These are phyloP conservation scores for Ceyx cyanopectus DNA, from an alignment of 2,113 vertebrate species.

Conservation along the genomic window DNA sequence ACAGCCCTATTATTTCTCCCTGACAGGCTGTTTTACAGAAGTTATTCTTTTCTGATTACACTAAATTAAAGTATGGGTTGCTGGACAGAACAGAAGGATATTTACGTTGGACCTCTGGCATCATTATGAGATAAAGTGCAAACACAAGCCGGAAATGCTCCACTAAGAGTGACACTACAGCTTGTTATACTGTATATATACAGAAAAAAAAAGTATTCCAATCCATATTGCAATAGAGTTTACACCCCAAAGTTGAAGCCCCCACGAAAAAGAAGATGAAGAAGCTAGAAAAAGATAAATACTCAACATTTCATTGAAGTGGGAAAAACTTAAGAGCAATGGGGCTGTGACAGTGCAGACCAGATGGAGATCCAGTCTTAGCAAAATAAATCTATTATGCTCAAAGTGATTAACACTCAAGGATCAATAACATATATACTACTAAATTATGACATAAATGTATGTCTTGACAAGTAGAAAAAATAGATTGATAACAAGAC, in stretches of 20 bases:
- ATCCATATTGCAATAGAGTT: neutral
- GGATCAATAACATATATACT: neutral
- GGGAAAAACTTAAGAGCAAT: neutral
- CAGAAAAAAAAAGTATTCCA: neutral
- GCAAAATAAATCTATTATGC: neutral
- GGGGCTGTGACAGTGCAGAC: neutral
- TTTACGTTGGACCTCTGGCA: conserved; percentile 55
- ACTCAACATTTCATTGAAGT: neutral
- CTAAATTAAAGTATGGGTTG: conserved; percentile 50
- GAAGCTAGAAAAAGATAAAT: neutral
- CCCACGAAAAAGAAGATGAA: neutral
- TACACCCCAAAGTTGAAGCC: neutral
- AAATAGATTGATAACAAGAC: neutral
- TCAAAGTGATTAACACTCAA: neutral
- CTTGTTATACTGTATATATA: neutral
- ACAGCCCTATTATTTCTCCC: conserved; percentile 53
- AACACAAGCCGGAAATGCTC: conserved; percentile 24
- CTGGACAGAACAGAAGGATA: conserved; percentile 53
- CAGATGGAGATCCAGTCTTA: neutral
- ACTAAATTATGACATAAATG: neutral
- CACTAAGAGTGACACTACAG: neutral
- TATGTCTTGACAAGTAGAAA: neutral
- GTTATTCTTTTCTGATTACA: conserved; percentile 54
- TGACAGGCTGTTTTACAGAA: conserved; percentile 50
- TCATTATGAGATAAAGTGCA: conserved; percentile 39